phyloP scores from a whole-genome alignment of 2,113 vertebrate genomes.

The Corydoras sp. region DNA sequence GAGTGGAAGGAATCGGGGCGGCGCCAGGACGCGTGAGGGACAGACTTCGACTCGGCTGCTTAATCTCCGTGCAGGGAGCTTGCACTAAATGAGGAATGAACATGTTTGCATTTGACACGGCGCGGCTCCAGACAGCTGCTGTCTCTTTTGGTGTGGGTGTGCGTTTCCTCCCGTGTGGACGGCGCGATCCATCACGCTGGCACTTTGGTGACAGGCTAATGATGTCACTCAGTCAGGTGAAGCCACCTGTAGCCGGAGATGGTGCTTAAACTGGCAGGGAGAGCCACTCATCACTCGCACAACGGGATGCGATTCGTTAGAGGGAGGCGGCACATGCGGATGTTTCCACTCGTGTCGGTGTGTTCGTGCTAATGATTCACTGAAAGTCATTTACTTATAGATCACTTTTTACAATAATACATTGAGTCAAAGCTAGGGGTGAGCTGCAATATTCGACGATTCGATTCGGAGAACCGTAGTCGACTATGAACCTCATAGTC shows the following conservation, averaged over 20 bases:
- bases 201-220: slow-evolving; percentile 31
- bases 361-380: neutral
- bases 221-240: slow-evolving; percentile 38
- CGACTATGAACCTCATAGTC: too few species aligned
- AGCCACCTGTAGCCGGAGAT: slow-evolving; percentile 30
- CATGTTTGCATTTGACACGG: slow-evolving; percentile 33
- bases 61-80: slow-evolving; percentile 23
- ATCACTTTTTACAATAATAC: too few species aligned
- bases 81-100: slow-evolving; percentile 24
- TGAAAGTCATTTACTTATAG: neutral
- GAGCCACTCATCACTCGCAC: neutral
- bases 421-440: too few species aligned
- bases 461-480: too few species aligned
- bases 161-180: slow-evolving; percentile 1
- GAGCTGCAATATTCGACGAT: too few species aligned
- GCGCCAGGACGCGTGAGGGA: slow-evolving; percentile 1
- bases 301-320: slow-evolving; percentile 1
- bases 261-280: slow-evolving; percentile 3
- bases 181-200: slow-evolving; percentile 31
- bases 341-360: neutral
- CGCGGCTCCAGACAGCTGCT: slow-evolving; percentile 18
- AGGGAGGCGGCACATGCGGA: neutral
- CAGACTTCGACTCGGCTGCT: neutral
- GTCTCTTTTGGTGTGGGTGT: slow-evolving; percentile 9
- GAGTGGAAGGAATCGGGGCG: neutral